phyloP scores from a whole-genome alignment of 2,113 vertebrate species.

The Pseudopipra pipra region DNA sequence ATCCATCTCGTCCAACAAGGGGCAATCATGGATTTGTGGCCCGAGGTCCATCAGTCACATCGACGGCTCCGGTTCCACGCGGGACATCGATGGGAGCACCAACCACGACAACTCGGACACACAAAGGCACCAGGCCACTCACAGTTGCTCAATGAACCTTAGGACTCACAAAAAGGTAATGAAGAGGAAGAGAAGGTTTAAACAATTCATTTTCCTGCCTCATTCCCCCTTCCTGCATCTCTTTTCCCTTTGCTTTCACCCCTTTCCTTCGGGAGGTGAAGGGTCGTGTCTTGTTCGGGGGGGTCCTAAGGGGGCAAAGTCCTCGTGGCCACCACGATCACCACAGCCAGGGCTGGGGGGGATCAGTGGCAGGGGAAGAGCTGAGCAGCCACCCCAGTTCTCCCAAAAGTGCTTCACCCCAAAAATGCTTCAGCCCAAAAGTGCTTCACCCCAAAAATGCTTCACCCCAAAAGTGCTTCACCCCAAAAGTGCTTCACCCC shows the following conservation, averaged over 20 bases:
- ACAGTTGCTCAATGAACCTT: constrained; percentile 55
- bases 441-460: neutral
- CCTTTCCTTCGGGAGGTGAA: neutral
- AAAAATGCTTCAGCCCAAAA: neutral
- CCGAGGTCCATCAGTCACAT: neutral
- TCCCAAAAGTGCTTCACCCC: neutral
- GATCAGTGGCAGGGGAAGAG: neutral
- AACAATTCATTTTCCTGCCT: neutral
- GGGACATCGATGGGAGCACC: constrained; percentile 16
- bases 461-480: neutral
- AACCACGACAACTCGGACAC: constrained; percentile 27
- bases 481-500: neutral
- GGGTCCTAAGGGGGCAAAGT: neutral
- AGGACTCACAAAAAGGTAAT: constrained; percentile 37
- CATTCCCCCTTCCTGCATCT: neutral
- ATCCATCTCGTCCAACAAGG: neutral
- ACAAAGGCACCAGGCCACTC: neutral
- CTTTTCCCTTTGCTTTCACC: neutral
- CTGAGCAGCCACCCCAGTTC: neutral
- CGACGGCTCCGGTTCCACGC: neutral
- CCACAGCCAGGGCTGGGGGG: neutral
- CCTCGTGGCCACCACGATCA: neutral
- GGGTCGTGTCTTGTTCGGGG: rapidly evolving
- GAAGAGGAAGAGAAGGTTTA: constrained; percentile 31
- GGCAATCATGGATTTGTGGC: neutral